Evolutionary conservation across 2,888 invertebrate species (phyloP).

Genomic region (Shargacucullia verbasci): DNA sequence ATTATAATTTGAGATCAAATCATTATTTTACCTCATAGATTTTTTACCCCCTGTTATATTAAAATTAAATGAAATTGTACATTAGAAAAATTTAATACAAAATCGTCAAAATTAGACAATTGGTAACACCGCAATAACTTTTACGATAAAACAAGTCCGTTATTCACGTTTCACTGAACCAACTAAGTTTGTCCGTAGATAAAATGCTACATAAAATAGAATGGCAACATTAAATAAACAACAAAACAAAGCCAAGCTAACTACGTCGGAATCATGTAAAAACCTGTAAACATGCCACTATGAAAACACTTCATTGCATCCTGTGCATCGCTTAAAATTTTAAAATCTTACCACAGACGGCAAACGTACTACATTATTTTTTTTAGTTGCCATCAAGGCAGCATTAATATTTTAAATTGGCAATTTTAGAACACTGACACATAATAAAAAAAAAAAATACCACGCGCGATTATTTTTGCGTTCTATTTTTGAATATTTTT

Average conservation of each 20-base stretch:
- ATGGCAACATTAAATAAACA: conserved; percentile 51
- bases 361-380: conserved; percentile 85
- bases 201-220: conserved; percentile 51
- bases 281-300: conserved; percentile 86
- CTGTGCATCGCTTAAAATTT: conserved; percentile 72
- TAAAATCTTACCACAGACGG: conserved; percentile 85
- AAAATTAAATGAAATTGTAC: background rate
- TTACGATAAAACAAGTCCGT: conserved; percentile 37
- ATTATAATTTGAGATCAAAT: too few species aligned
- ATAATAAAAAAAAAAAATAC: conserved; percentile 32
- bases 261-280: conserved; percentile 76
- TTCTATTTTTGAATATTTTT: conserved; percentile 33
- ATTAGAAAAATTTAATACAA: background rate
- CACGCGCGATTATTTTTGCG: conserved; percentile 30
- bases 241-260: conserved; percentile 67
- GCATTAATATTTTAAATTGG: conserved; percentile 54
- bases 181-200: conserved; percentile 37
- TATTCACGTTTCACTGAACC: conserved; percentile 34
- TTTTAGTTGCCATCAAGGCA: conserved; percentile 80
- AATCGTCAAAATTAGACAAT: background rate
- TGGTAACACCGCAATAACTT: conserved; percentile 34
- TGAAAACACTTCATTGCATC: conserved; percentile 68
- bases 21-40: too few species aligned
- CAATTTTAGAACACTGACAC: conserved; percentile 59
- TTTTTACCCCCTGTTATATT: too few species aligned